Evolutionary conservation across 2,113 vertebrate genomes (phyloP).

Genomic region (Larimichthys polyactis): DNA sequence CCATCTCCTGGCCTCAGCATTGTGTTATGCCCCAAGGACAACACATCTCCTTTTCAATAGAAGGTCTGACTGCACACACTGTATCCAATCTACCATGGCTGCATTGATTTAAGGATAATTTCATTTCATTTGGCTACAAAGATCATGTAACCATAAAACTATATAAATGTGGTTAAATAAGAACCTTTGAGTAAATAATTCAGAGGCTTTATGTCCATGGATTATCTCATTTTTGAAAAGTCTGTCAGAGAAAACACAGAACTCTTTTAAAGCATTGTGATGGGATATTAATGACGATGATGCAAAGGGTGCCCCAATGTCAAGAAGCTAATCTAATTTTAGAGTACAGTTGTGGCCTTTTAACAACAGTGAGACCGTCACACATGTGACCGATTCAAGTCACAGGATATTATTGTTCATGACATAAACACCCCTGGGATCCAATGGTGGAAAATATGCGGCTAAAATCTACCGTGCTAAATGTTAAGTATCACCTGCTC

Average conservation of each 20-base stretch:
- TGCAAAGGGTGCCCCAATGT: too few relatives aligned
- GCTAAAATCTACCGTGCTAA: background rate
- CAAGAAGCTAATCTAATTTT: background rate
- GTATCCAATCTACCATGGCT: conserved; percentile 7
- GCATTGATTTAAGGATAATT: conserved; percentile 21
- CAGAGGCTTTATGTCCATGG: background rate
- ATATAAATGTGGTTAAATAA: background rate
- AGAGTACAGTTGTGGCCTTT: background rate
- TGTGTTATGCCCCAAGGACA: conserved; percentile 54
- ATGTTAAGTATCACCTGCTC: background rate
- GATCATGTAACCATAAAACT: background rate
- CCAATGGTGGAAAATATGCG: background rate
- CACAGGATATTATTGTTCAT: conserved; percentile 16
- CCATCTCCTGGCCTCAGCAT: conserved; percentile 32
- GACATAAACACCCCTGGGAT: conserved; percentile 11
- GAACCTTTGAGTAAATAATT: background rate
- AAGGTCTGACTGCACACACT: conserved; percentile 15
- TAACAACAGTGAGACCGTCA: background rate
- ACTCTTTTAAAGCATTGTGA: background rate
- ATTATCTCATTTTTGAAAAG: background rate
- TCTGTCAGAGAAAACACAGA: background rate
- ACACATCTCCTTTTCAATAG: conserved; percentile 19
- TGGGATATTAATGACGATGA: background rate
- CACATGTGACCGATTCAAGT: conserved; percentile 29
- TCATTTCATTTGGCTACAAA: background rate